phyloP scores from a whole-genome alignment of 2,888 invertebrate species.

The Synanthedon formicaeformis region DNA sequence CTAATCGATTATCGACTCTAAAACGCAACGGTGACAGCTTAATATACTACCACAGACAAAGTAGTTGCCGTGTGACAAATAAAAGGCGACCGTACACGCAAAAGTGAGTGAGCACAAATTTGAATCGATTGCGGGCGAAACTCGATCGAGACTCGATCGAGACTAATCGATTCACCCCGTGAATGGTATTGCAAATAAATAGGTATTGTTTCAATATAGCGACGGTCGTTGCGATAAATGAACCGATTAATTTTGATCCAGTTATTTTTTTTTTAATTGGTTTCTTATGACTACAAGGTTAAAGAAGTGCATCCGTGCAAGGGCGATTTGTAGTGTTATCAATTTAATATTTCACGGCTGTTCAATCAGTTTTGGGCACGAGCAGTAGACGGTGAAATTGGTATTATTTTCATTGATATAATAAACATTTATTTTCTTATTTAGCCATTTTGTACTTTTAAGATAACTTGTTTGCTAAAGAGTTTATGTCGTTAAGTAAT shows the following conservation, averaged over 20 bases:
- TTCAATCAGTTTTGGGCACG: neutral
- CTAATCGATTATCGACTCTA: constrained; percentile 4
- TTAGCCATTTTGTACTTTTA: no score
- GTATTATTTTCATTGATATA: no score
- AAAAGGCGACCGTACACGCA: constrained; percentile 37
- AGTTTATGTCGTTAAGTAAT: no score
- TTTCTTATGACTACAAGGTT: constrained; percentile 25
- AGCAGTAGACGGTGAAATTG: no score
- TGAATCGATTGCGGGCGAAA: constrained; percentile 35
- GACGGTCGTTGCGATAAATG: constrained; percentile 41
- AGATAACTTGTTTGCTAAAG: no score
- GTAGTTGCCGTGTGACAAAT: constrained; percentile 23
- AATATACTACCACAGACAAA: constrained; percentile 26
- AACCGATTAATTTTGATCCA: constrained; percentile 44
- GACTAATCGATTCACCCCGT: constrained; percentile 56
- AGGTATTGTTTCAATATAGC: constrained; percentile 43
- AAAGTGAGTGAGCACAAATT: constrained; percentile 36
- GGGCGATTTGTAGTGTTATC: constrained; percentile 5
- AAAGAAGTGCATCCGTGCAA: constrained; percentile 6
- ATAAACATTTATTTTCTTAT: no score
- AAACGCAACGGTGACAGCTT: constrained; percentile 25
- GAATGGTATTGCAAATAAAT: constrained; percentile 40
- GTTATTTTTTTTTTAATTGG: constrained; percentile 34
- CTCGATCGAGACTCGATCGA: constrained; percentile 39
- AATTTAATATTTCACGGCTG: neutral